Base-by-base conservation (phyloP, 2,113 vertebrate species). In the Cavia porcellus region DNA sequence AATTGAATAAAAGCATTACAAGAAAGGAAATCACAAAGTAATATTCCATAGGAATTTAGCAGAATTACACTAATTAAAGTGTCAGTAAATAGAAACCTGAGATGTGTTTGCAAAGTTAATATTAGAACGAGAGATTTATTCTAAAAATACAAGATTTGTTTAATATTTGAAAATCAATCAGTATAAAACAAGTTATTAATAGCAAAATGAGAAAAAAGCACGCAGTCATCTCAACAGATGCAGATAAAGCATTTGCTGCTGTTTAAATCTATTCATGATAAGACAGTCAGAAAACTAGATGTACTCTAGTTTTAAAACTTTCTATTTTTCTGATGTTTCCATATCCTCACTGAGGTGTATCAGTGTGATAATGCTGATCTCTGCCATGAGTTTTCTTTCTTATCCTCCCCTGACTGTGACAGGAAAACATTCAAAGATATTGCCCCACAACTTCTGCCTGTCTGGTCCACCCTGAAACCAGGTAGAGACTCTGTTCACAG, bases 51-150 rank as follows among this genome's bases (percentile, higher is more conserved):
- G 30, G 22, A 95, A 91, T 66, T 91, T 87, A 59, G 52, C 22
- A 61, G n/a, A 57, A 89, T 87, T 62, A 66, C n/a, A 74, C 20
- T 55, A 90, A 95, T 90, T 19, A 74, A 83, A 92, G 77, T 77
- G 47, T 81, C 47, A 89, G 7, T 14, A 77, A 85, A 57, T 47
- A 64, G 15, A 75, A 86, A 72, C 7, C 30, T 94, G 74, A 92
- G 91, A 86, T 68, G 81, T 30, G 68, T 90, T 83, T 35, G 59
- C 93, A 91, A 59, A 47, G 19, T 72, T 38, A 83, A 80, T 14
- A 61, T 75, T 80, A 70, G 20, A 92, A 20, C 45, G 81, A 86
- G 17, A 7, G 28, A 22, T 72, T 92, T 92, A 77, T 86, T 94
- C n/a, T 66, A 92, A n/a, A 96, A 92, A 86, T 79, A 57, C 30